These are phyloP conservation scores for Mirounga angustirostris DNA, from an alignment of 2,113 vertebrate species.

Conservation along the genomic window DNA sequence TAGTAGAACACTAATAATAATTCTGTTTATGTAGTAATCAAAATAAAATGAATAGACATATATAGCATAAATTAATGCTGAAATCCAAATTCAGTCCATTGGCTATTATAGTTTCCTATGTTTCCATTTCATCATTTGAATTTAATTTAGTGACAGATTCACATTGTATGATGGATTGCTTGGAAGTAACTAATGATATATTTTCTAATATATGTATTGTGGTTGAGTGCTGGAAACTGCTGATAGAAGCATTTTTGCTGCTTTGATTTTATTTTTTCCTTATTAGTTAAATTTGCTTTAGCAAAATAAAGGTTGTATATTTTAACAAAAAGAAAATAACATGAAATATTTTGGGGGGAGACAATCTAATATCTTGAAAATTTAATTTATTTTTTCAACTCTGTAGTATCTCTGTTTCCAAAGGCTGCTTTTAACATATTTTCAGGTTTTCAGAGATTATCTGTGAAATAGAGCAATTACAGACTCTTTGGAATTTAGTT, in stretches of 20 bases:
- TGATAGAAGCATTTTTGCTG: conserved; percentile 18
- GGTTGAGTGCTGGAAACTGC: neutral
- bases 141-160: conserved; percentile 60
- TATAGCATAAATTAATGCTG: neutral
- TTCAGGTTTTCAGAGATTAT: neutral
- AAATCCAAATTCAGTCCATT: neutral
- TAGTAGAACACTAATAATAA: neutral
- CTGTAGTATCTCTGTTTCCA: neutral
- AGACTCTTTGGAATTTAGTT: conserved; percentile 52
- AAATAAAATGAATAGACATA: neutral
- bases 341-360: neutral
- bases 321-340: neutral
- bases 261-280: conserved; percentile 53
- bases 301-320: neutral
- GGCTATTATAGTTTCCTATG: neutral
- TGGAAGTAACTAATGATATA: neutral
- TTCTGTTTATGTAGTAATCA: neutral
- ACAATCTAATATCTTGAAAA: conserved; percentile 42
- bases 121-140: neutral
- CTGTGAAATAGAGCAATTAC: neutral
- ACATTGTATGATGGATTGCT: neutral
- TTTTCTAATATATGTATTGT: neutral
- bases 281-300: conserved; percentile 32
- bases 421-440: neutral
- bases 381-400: conserved; percentile 41